Percentiles rank a stretch among this genome's conserved stretches.
phyloP scores from a whole-genome alignment of 2,888 invertebrate species.

The Nemotelus pantherinus region DNA sequence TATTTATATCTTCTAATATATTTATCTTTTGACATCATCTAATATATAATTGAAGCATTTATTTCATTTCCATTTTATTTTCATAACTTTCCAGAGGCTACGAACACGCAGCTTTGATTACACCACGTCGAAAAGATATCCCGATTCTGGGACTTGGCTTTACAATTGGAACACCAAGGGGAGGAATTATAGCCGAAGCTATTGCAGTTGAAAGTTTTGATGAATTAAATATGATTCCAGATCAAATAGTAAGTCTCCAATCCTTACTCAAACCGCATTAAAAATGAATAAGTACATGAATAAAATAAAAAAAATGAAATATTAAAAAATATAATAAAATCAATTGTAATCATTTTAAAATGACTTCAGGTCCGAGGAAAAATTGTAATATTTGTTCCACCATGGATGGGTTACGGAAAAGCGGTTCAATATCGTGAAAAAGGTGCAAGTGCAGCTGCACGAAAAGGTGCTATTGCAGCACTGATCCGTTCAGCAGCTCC shows the following conservation, averaged over 20 bases:
- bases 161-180: constrained; percentile 74
- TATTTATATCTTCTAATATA: no score
- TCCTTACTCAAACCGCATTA: no score
- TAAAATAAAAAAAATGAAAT: no score
- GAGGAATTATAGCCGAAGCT: constrained; percentile 78
- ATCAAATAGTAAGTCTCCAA: constrained; percentile 53
- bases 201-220: constrained; percentile 76
- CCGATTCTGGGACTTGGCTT: constrained; percentile 76
- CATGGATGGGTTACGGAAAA: constrained; percentile 72
- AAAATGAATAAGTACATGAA: no score
- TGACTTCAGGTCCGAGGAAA: constrained; percentile 69
- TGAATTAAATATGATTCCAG: constrained; percentile 68
- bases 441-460: constrained; percentile 76
- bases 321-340: no score
- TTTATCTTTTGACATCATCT: no score
- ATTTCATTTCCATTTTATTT: background rate
- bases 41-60: no score
- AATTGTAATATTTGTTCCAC: constrained; percentile 80
- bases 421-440: constrained; percentile 73
- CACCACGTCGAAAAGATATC: constrained; percentile 72
- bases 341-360: no score
- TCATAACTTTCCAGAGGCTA: constrained; percentile 67
- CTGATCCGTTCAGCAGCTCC: constrained; percentile 80
- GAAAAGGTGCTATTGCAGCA: constrained; percentile 79
- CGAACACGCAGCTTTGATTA: constrained; percentile 73